Percentiles rank a stretch among this genome's conserved stretches.
Evolutionary conservation across 2,888 invertebrate species (phyloP).

Genomic region (Crematogaster levior): DNA sequence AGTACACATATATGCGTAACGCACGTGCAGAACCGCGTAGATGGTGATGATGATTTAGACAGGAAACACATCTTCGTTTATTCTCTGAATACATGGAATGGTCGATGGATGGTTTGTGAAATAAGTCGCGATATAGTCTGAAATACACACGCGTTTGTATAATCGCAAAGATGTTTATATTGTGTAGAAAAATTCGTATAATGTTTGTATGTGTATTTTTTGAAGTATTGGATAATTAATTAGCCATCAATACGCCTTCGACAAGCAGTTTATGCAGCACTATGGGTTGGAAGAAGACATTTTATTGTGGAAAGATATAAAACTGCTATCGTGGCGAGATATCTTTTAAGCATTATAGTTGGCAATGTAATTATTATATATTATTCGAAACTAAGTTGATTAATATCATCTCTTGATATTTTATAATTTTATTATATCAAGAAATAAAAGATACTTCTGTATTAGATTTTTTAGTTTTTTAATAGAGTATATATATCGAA

Average conservation of each 20-base stretch:
- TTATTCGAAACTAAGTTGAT: slow-evolving; percentile 29
- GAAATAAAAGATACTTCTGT: not conserved
- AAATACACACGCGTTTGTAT: not conserved
- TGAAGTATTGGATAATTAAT: slow-evolving; percentile 34
- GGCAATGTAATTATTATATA: too few relatives aligned
- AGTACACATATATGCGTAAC: slow-evolving; percentile 22
- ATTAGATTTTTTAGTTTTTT: not conserved
- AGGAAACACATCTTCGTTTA: slow-evolving; percentile 64
- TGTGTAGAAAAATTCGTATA: not conserved
- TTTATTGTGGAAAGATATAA: slow-evolving; percentile 55
- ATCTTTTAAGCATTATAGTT: too few relatives aligned
- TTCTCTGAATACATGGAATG: not conserved
- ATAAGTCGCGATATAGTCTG: not conserved
- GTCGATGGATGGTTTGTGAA: not conserved
- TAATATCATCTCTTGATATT: not conserved
- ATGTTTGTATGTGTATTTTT: slow-evolving; percentile 15
- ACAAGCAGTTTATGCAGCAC: slow-evolving; percentile 5
- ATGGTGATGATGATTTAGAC: slow-evolving; percentile 53
- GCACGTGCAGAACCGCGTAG: slow-evolving; percentile 45
- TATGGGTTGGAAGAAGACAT: slow-evolving; percentile 51
- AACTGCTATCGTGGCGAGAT: slow-evolving; percentile 47
- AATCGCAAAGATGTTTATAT: slow-evolving; percentile 52
- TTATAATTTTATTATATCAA: too few relatives aligned
- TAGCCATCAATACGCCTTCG: slow-evolving; percentile 33
- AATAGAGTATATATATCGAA: not conserved